phyloP scores from a whole-genome alignment of 2,888 invertebrate genomes.

The Neoascia interrupta region DNA sequence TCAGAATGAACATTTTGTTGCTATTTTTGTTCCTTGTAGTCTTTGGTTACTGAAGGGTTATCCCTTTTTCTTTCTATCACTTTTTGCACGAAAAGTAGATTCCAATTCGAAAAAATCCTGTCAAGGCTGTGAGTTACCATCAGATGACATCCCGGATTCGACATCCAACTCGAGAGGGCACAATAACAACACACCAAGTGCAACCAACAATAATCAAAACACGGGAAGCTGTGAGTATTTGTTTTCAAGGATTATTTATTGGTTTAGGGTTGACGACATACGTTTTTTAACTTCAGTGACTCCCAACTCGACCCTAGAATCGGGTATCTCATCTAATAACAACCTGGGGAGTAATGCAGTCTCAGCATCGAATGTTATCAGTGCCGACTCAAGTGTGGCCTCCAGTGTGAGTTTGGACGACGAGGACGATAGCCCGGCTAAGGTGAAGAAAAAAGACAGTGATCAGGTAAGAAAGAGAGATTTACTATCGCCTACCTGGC shows the following conservation, averaged over 20 bases:
- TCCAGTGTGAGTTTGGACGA: slow-evolving; percentile 80
- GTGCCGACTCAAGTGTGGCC: slow-evolving; percentile 81
- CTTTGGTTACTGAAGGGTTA: slow-evolving; percentile 43
- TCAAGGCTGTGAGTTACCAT: slow-evolving; percentile 89
- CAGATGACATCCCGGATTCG: slow-evolving; percentile 86
- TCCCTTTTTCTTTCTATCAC: slow-evolving; percentile 5
- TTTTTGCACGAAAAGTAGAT: slow-evolving; percentile 76
- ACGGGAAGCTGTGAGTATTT: slow-evolving; percentile 78
- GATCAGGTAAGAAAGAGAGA: slow-evolving; percentile 75
- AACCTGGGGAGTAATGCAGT: slow-evolving; percentile 88
- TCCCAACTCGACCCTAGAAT: slow-evolving; percentile 79
- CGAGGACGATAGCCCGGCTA: slow-evolving; percentile 78
- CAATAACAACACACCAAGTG: slow-evolving; percentile 90
- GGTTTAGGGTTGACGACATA: neutral
- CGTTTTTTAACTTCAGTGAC: slow-evolving; percentile 73
- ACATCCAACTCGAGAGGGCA: slow-evolving; percentile 84
- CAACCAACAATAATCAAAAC: slow-evolving; percentile 86
- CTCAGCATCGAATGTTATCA: slow-evolving; percentile 80
- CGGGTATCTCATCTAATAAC: slow-evolving; percentile 82
- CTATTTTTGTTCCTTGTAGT: slow-evolving; percentile 1
- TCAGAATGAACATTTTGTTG: slow-evolving; percentile 42
- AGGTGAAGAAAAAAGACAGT: slow-evolving; percentile 79
- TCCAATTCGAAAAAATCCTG: slow-evolving; percentile 84
- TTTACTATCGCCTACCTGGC: no score
- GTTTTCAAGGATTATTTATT: neutral